Percentiles rank a stretch among this genome's conserved stretches.
phyloP scores from a whole-genome alignment of 2,797 vertebrate genomes.

The Spondyliosoma cantharus region DNA sequence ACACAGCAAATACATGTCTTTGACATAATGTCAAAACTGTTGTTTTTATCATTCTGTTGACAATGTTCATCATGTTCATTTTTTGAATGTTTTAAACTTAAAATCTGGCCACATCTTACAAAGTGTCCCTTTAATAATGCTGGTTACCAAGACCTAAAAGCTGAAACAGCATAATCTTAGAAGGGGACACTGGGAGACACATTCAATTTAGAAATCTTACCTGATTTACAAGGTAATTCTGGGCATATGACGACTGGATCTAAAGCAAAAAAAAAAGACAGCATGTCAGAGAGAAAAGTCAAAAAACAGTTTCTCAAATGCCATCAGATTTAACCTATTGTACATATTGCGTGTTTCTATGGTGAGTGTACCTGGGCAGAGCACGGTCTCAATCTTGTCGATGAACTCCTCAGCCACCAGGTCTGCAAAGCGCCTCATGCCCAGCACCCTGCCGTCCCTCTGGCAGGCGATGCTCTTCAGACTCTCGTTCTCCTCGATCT shows the following conservation, averaged over 20 bases:
- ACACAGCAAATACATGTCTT: no score
- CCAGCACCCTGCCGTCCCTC: slow-evolving; percentile 84
- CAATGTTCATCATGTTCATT: no score
- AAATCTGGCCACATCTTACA: no score
- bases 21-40: no score
- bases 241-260: slow-evolving; percentile 93
- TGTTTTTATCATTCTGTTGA: no score
- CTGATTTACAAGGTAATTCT: slow-evolving; percentile 95
- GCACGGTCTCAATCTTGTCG: slow-evolving; percentile 89
- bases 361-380: slow-evolving; percentile 90
- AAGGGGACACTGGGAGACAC: background rate
- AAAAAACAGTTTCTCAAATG: background rate
- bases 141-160: background rate
- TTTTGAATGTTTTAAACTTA: no score
- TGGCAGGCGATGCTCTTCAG: slow-evolving; percentile 93
- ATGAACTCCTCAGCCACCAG: slow-evolving; percentile 97
- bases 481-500: slow-evolving; percentile 90
- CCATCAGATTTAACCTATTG: background rate
- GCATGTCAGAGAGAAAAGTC: slow-evolving; percentile 1
- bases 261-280: slow-evolving; percentile 72
- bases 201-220: slow-evolving; percentile 79
- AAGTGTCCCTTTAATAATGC: slow-evolving; percentile 24
- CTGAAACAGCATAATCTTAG: background rate
- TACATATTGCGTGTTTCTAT: background rate
- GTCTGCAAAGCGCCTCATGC: slow-evolving; percentile 95